Evolutionary conservation across 2,888 invertebrate genomes (phyloP), one percentile per base, ranked within the genome.

Genomic region (Pachydiplax longipennis): DNA sequence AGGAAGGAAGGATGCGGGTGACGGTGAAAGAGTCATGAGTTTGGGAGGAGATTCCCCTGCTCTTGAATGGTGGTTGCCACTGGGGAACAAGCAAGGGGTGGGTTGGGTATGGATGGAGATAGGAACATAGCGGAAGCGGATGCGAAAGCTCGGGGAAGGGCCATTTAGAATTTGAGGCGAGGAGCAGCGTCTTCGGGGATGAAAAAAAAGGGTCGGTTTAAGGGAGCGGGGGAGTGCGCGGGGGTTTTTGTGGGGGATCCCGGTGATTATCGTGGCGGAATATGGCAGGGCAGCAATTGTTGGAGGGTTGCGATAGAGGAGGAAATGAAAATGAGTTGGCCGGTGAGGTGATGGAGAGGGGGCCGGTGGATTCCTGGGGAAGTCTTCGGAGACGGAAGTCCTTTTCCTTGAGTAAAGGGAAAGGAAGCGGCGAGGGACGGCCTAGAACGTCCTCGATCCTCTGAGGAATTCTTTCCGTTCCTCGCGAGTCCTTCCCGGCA

Each of bases 261-360:
- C 35, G 83, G 53, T 83, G 83, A 83, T 83, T 83, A 83, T 83
- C 83, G 83, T 31, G 83, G 83, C 35, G 83, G 83, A 58, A 83
- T 58, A 83, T 58, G 83, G 83, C 82, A 53, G 25, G 82, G 48
- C 53, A 35, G 58, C 53, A 58, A 58, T 35, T 15, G 58, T 25
- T 44, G 82, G n/a, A 22, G 81, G 81, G 40, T 2, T 82, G 44
- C 31, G 83, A 31, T 53, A 48, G 25, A 13, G 48, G 53, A 22
- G 83, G 83, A 83, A 53, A 40, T 83, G 83, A 83, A 25, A 81
- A 81, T 81, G 81, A 81, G 81, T 81, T 40, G 31, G 40, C 44
- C 8, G n/a, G 25, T n/a, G 35, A 80, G 80, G 80, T 80, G 80
- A 80, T 80, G 80, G 37, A 80, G 35, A 35, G 80, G 80, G 13